Base-by-base conservation (phyloP, 2,888 invertebrate species). In the Drosophila paracracens region DNA sequence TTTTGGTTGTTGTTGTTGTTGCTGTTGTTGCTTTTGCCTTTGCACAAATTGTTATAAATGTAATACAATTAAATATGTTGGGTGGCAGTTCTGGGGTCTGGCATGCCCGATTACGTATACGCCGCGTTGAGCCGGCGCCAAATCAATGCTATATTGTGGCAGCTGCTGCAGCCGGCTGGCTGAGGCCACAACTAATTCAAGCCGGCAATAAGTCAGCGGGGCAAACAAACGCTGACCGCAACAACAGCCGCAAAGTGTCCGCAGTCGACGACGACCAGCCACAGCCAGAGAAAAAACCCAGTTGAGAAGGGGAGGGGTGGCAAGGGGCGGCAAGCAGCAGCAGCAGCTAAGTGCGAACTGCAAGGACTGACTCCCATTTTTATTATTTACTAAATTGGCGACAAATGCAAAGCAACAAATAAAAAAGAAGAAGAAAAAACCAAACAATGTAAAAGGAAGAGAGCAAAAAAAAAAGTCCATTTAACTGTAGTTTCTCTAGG, bases 361-460 rank as follows among this genome's bases (percentile, higher is more conserved):
- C 86, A 82, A 83, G 90, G 83, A 82, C 76, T 81, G 86, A 79
- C 82, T 81, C 67, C 82, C 72, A 74, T 80, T 82, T 78, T 82
- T 84, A 81, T 91, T 90, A 81, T 83, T 91, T 87, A 85, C 80
- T 85, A 87, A 89, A 92, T 92, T 91, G 92, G 82, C 85, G 89
- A 86, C 90, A 83, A 88, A 87, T 85, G 90, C 79, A 88, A 81
- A 87, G 82, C 61, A 73, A 70, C 29, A 56, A 29, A 51, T n/a
- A 76, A 76, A 66, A 54, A 65, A 81, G 76, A 58, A 25, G n/a
- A 59, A 63, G 65, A 67, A 74, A 60, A 46, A 78, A 70, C 52
- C 43, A 11, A 43, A 74, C 51, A 88, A 86, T 81, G 81, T 70
- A 66, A 72, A 73, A 25, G 72, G 66, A 68, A 79, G 60, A 64